A percentile compares a stretch with the other conserved stretches of the same genome.
phyloP scores from a whole-genome alignment of 2,797 vertebrate species.

The Xiphorhynchus erythropygius region DNA sequence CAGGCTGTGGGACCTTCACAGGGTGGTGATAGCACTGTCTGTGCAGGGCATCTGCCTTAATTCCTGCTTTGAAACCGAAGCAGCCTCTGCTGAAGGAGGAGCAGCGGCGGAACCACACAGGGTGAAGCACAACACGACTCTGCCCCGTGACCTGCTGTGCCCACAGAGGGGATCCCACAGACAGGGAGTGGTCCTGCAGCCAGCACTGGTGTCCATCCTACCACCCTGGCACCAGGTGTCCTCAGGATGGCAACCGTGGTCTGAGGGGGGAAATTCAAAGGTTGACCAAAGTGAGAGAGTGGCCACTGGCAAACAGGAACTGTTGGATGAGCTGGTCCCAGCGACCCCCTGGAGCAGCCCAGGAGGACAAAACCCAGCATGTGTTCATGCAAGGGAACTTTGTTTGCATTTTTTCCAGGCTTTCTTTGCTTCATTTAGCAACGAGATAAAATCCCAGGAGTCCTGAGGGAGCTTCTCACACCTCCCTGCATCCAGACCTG shows the following conservation, averaged over 20 bases:
- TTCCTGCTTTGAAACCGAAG: neutral
- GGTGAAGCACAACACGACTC: neutral
- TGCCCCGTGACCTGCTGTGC: neutral
- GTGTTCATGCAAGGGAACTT: neutral
- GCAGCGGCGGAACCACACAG: neutral
- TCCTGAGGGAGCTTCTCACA: neutral
- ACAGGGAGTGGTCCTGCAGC: neutral
- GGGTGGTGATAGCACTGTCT: neutral
- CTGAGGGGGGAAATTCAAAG: neutral
- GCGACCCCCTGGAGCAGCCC: neutral
- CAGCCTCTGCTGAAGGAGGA: neutral
- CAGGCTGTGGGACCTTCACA: neutral
- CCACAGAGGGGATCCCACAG: neutral
- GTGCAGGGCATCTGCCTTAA: neutral
- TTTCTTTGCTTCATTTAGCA: neutral
- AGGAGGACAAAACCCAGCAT: accelerated
- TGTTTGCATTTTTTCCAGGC: neutral
- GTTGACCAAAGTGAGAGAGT: accelerated
- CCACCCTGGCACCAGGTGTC: neutral
- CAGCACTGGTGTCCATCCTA: neutral
- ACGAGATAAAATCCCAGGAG: neutral
- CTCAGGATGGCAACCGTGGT: neutral
- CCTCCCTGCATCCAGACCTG: too few species aligned
- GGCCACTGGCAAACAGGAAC: neutral
- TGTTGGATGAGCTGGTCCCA: neutral